Evolutionary conservation across 2,113 vertebrate genomes (phyloP).

Genomic region (Pterophyllum scalare): DNA sequence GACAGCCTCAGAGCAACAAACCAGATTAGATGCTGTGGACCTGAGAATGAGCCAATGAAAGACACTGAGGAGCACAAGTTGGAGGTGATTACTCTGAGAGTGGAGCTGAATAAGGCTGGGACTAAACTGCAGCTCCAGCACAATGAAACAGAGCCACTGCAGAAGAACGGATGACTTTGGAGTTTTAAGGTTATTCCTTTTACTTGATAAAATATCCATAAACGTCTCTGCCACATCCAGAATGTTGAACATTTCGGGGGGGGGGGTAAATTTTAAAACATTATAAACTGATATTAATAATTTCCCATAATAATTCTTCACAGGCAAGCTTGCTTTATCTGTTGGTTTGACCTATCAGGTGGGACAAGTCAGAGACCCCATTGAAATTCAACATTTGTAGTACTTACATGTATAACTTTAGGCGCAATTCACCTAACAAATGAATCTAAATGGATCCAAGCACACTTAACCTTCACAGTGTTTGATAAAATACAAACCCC

Average conservation of each 20-base stretch:
- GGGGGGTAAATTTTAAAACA: not conserved
- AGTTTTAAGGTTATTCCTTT: not conserved
- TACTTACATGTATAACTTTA: not conserved
- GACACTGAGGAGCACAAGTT: not conserved
- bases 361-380: not conserved
- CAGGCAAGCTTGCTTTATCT: not conserved
- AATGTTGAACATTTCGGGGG: not conserved
- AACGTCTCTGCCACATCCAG: not conserved
- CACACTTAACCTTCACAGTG: not conserved
- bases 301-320: not conserved
- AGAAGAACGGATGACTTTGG: not conserved
- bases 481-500: not conserved
- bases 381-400: not conserved
- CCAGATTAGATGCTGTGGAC: not conserved
- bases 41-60: not conserved
- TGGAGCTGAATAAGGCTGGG: not conserved
- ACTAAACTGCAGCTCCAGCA: conserved; percentile 7
- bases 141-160: not conserved
- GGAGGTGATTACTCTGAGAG: not conserved
- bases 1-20: not conserved
- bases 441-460: not conserved
- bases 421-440: not conserved
- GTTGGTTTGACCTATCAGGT: not conserved
- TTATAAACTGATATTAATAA: not conserved
- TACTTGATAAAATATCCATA: not conserved